phyloP scores from a whole-genome alignment of 2,113 vertebrate genomes.

The Clarias magur region DNA sequence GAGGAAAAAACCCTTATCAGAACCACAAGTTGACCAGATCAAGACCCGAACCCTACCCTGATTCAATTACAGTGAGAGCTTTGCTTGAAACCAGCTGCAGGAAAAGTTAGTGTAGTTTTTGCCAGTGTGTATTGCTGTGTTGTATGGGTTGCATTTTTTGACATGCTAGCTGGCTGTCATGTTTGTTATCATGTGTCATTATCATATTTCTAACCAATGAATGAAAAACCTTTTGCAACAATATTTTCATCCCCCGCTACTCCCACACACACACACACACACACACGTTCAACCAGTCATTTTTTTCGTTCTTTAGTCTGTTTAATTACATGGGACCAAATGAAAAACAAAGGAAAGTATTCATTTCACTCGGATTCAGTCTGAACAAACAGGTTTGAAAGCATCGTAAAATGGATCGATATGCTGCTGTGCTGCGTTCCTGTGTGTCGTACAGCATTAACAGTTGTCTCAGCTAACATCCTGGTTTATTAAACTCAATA shows the following conservation, averaged over 20 bases:
- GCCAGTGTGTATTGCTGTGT: neutral
- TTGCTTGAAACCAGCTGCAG: neutral
- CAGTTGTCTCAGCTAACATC: neutral
- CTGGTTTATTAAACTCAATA: neutral
- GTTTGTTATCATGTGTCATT: neutral
- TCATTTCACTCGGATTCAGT: neutral
- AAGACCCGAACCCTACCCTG: neutral
- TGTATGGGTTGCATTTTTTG: neutral
- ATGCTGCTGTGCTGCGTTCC: conserved; percentile 8
- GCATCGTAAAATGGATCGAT: neutral
- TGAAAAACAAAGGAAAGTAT: neutral
- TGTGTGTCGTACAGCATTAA: neutral
- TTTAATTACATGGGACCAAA: neutral
- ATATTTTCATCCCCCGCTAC: neutral
- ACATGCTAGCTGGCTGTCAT: neutral
- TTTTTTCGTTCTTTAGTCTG: neutral
- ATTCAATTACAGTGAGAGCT: neutral
- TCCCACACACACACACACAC: neutral
- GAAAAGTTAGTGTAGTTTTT: neutral
- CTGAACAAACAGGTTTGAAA: conserved; percentile 1
- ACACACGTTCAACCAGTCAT: neutral
- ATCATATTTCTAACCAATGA: neutral
- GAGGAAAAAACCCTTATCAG: neutral
- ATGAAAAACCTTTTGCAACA: neutral
- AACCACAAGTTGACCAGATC: neutral